phyloP scores from a whole-genome alignment of 2,797 vertebrate genomes.

The Sorex maritimensis region DNA sequence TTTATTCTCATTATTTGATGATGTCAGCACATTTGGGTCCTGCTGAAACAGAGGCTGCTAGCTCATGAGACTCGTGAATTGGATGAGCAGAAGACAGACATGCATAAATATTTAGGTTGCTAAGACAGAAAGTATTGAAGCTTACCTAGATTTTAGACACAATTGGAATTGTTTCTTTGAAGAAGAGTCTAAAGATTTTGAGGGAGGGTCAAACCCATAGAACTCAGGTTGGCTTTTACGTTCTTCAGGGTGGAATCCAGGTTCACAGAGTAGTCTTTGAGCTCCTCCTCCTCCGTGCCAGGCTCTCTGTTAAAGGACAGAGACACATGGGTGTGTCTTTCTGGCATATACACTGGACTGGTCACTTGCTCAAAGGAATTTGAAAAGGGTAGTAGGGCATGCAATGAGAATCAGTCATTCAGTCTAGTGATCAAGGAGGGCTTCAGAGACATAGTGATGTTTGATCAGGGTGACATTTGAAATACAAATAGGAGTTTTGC shows the following conservation, averaged over 20 bases:
- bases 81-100: not conserved
- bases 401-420: not conserved
- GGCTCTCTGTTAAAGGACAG: not conserved
- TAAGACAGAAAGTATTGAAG: not conserved
- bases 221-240: conserved; percentile 11
- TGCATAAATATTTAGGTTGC: not conserved
- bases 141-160: not conserved
- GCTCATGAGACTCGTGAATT: not conserved
- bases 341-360: not conserved
- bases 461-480: not conserved
- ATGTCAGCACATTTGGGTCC: conserved; percentile 42
- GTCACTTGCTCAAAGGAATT: not conserved
- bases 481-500: conserved; percentile 39
- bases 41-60: not conserved
- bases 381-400: not conserved
- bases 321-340: not conserved
- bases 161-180: conserved; percentile 36
- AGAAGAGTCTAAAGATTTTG: conserved; percentile 20
- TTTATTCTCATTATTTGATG: conserved; percentile 16
- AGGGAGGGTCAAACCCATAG: not conserved
- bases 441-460: conserved; percentile 5
- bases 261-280: not conserved
- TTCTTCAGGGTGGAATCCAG: conserved; percentile 1
- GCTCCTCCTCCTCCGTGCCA: not conserved
- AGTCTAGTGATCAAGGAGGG: not conserved